Conservation (phyloP, 2,888 invertebrate genomes). For the Spatulosminthurus flaviceps region DNA sequence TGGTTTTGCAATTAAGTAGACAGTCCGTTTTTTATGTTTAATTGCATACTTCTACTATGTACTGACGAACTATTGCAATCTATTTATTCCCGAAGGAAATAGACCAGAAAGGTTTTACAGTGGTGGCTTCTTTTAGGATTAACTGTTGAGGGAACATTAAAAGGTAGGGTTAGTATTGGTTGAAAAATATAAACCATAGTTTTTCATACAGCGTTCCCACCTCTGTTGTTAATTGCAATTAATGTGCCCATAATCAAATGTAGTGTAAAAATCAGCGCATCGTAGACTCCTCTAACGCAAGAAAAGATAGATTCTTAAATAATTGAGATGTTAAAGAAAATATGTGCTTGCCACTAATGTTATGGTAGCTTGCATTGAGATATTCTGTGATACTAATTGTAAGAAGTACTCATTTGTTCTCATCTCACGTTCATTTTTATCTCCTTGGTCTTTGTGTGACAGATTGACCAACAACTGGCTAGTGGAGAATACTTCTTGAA, state of each 20-base stretch:
- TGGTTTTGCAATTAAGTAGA: background rate
- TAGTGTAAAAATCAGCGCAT: too few relatives aligned
- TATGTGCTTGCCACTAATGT: background rate
- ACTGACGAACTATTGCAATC: background rate
- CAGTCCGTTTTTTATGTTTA: too few relatives aligned
- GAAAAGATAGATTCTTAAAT: too few relatives aligned
- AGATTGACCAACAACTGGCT: conserved; percentile 84
- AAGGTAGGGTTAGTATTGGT: background rate
- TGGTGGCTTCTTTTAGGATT: background rate
- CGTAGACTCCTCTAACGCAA: too few relatives aligned
- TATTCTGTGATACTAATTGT: background rate
- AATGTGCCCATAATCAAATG: too few relatives aligned
- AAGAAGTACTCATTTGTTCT: background rate
- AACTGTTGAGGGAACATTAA: background rate
- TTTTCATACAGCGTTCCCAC: too few relatives aligned
- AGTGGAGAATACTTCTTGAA: conserved; percentile 96
- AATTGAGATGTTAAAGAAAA: too few relatives aligned
- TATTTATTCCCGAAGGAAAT: conserved; percentile 8
- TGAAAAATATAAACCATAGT: too few relatives aligned
- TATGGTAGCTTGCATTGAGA: background rate
- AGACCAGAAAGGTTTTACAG: background rate
- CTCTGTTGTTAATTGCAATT: too few relatives aligned
- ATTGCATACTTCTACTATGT: background rate
- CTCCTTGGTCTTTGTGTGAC: conserved; percentile 16
- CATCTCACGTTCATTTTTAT: background rate